These are phyloP conservation scores for Cordilura impudica DNA, from an alignment of 2,888 invertebrate species.

Conservation along the genomic window DNA sequence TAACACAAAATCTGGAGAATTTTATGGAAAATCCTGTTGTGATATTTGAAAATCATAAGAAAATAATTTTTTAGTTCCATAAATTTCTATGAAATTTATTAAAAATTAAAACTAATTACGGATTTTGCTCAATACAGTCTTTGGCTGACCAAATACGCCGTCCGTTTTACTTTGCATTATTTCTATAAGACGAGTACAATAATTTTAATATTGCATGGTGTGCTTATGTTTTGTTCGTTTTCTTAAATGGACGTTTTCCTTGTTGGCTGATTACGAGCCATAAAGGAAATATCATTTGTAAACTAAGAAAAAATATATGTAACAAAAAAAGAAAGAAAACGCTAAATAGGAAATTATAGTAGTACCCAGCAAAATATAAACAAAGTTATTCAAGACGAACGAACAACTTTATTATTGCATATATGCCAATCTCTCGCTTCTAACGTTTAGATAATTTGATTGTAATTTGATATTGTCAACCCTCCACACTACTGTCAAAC, in stretches of 20 bases:
- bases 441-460: no score
- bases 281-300: constrained; percentile 42
- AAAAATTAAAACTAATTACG: no score
- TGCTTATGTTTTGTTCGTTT: constrained; percentile 22
- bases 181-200: constrained; percentile 14
- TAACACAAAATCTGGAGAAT: not conserved
- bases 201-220: constrained; percentile 33
- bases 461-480: no score
- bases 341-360: not conserved
- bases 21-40: no score
- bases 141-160: not conserved
- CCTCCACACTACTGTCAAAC: no score
- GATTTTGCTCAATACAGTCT: not conserved
- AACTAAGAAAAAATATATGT: not conserved
- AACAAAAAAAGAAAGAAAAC: not conserved
- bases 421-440: no score
- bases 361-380: no score
- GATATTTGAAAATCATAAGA: no score
- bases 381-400: no score
- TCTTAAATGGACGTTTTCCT: constrained; percentile 14
- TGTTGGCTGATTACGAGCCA: constrained; percentile 30
- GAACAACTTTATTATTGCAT: no score
- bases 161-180: not conserved
- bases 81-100: no score
- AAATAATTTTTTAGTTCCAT: no score